Evolutionary conservation across 2,113 vertebrate genomes (phyloP).

Genomic region (Lagopus muta): DNA sequence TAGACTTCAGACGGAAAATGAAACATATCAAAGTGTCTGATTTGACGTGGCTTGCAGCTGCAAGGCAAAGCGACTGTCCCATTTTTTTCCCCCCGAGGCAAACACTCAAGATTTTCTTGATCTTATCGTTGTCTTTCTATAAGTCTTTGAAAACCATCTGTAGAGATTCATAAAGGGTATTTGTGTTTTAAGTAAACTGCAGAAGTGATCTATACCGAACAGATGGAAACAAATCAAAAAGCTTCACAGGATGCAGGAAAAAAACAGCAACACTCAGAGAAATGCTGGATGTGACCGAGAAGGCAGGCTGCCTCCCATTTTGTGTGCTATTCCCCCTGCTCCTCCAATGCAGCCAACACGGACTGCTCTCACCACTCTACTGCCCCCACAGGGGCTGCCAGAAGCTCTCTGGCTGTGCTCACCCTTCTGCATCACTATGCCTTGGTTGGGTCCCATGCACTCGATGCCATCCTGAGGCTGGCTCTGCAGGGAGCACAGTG

Average conservation of each 20-base stretch:
- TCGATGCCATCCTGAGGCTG: neutral
- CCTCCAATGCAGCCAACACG: neutral
- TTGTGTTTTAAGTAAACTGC: slow-evolving; percentile 77
- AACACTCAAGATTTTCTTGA: slow-evolving; percentile 72
- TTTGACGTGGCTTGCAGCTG: slow-evolving; percentile 72
- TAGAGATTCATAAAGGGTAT: slow-evolving; percentile 74
- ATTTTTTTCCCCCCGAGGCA: slow-evolving; percentile 56
- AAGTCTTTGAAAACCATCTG: slow-evolving; percentile 77
- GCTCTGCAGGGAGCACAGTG: slow-evolving; percentile 6
- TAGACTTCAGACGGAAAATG: slow-evolving; percentile 73
- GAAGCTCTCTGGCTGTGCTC: neutral
- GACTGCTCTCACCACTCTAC: neutral
- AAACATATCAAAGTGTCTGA: slow-evolving; percentile 70
- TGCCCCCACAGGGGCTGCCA: neutral
- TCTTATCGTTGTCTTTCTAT: slow-evolving; percentile 74
- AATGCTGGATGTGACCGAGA: slow-evolving; percentile 37
- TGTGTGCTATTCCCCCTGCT: neutral
- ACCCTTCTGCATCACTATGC: neutral
- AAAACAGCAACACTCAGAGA: slow-evolving; percentile 66
- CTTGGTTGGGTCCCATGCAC: neutral
- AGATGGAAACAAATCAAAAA: slow-evolving; percentile 78
- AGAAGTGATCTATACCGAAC: slow-evolving; percentile 72
- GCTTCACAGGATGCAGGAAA: slow-evolving; percentile 68
- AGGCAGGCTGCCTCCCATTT: slow-evolving; percentile 53
- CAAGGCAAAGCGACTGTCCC: slow-evolving; percentile 67